Evolutionary conservation across 2,888 invertebrate species (phyloP).

Genomic region (Drosophila kanekoi): DNA sequence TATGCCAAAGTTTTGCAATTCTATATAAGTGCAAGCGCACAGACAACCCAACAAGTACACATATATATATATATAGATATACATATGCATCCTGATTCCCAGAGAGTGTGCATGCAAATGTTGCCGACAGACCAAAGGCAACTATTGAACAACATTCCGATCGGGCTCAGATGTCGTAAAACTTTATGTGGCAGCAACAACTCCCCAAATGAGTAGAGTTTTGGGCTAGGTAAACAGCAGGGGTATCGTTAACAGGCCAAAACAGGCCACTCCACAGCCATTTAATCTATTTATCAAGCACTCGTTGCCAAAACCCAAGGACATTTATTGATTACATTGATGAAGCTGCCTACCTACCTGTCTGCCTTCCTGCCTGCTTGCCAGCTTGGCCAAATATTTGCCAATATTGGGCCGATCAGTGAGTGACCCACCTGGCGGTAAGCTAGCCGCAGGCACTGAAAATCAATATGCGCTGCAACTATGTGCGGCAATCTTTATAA

Average conservation of each 20-base stretch:
- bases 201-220: slow-evolving; percentile 26
- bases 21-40: slow-evolving; percentile 26
- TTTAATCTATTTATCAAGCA: slow-evolving; percentile 74
- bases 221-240: slow-evolving; percentile 67
- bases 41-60: slow-evolving; percentile 15
- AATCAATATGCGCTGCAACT: slow-evolving; percentile 52
- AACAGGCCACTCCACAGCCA: slow-evolving; percentile 44
- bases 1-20: slow-evolving; percentile 74
- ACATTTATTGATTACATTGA: slow-evolving; percentile 21
- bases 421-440: slow-evolving; percentile 31
- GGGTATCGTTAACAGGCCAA: slow-evolving; percentile 52
- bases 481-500: slow-evolving; percentile 48
- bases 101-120: slow-evolving; percentile 63
- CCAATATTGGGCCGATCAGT: slow-evolving; percentile 21
- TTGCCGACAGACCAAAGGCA: slow-evolving; percentile 52
- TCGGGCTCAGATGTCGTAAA: slow-evolving; percentile 63
- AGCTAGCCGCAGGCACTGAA: slow-evolving; percentile 16
- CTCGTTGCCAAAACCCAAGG: slow-evolving; percentile 50
- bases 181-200: slow-evolving; percentile 55
- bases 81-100: slow-evolving; percentile 66
- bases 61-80: slow-evolving; percentile 2
- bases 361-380: no score
- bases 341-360: slow-evolving; percentile 8
- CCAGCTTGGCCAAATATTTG: slow-evolving; percentile 51
- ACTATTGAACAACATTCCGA: slow-evolving; percentile 64